Conservation (phyloP, 1,140 invertebrate genomes). For the Meloidogyne chitwoodi region DNA sequence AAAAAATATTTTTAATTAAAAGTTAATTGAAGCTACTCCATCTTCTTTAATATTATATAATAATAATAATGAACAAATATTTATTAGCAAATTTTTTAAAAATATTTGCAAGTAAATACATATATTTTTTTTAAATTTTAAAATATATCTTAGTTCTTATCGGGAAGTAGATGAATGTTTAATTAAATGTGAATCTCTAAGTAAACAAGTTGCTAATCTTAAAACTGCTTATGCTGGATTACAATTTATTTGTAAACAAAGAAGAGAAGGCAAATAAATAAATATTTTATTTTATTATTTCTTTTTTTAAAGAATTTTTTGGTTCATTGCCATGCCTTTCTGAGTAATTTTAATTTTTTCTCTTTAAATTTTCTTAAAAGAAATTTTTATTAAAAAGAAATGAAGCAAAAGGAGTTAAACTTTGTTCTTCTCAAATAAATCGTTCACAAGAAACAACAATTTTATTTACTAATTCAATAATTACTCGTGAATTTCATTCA, state of each 20-base stretch:
- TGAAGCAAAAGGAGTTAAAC: constrained; percentile 12
- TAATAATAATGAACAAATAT: neutral
- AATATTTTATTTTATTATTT: constrained; percentile 14
- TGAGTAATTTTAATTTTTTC: constrained; percentile 21
- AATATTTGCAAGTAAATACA: constrained; percentile 7
- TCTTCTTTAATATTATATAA: constrained; percentile 4
- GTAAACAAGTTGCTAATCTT: constrained; percentile 19
- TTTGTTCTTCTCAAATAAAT: constrained; percentile 22
- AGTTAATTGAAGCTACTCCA: constrained; percentile 18
- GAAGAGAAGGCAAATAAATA: constrained; percentile 9
- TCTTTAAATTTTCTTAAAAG: neutral
- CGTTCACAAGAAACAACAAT: constrained; percentile 25
- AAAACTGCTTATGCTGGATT: constrained; percentile 24
- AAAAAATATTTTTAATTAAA: neutral
- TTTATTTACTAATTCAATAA: constrained; percentile 29
- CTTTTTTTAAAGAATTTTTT: constrained; percentile 23
- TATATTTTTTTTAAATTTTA: neutral
- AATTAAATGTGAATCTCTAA: constrained; percentile 19
- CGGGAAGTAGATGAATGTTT: constrained; percentile 27
- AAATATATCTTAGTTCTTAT: constrained; percentile 21
- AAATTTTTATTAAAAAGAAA: constrained; percentile 19
- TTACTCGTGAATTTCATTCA: constrained; percentile 28
- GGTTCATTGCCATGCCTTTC: constrained; percentile 22
- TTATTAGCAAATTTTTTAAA: constrained; percentile 11
- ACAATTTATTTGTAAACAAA: constrained; percentile 30